Conservation (phyloP, 92 coral and sea anemone species). For the Porites rus region DNA sequence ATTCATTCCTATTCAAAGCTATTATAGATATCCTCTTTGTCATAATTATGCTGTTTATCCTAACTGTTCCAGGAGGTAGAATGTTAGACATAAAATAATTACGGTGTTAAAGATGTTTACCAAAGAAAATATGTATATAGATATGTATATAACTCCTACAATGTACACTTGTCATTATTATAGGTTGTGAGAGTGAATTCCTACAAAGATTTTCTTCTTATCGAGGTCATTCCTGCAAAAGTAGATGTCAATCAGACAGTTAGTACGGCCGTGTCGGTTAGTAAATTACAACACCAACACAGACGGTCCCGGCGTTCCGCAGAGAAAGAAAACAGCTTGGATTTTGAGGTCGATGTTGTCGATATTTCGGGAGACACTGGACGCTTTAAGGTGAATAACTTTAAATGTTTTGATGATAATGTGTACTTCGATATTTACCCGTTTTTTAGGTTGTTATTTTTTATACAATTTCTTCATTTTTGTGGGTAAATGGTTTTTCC, state of each 20-base stretch:
- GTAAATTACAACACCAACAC: no score
- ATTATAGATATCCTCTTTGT: neutral
- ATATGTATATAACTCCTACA: no score
- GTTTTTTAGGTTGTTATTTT: conserved; percentile 4
- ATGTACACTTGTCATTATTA: no score
- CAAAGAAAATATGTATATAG: neutral
- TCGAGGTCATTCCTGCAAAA: no score
- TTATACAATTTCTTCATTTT: neutral
- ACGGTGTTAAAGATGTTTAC: conserved; percentile 10
- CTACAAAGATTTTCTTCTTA: no score
- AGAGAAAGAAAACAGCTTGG: neutral
- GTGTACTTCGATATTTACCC: conserved; percentile 4
- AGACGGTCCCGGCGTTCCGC: neutral
- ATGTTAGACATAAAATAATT: conserved; percentile 9
- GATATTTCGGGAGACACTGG: neutral
- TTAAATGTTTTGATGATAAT: neutral
- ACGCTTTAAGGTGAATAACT: conserved; percentile 3
- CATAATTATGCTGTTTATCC: neutral
- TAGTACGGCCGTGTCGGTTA: no score
- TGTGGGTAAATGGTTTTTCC: conserved; percentile 13
- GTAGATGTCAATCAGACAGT: no score
- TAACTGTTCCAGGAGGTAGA: conserved; percentile 11
- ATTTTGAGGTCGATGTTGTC: neutral
- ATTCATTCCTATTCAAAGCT: neutral
- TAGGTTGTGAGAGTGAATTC: no score